Percentiles rank a stretch among this genome's conserved stretches.
phyloP scores from a whole-genome alignment of 1,140 invertebrate genomes.

The Dendroctonus valens region DNA sequence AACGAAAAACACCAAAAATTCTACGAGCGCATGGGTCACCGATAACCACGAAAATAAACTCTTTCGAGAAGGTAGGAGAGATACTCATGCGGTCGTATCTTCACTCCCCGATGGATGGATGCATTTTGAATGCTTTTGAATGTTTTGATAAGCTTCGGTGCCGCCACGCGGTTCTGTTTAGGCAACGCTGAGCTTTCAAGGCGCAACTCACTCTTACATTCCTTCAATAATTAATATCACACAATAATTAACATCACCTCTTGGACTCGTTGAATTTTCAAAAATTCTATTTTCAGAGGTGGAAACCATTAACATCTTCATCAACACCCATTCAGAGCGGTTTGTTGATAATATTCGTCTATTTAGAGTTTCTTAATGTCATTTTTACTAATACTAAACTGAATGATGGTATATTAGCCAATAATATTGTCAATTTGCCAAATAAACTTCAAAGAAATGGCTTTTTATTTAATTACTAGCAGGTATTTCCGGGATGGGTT shows the following conservation, averaged over 20 bases:
- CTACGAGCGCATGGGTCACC: conserved; percentile 6
- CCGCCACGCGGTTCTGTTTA: conserved; percentile 11
- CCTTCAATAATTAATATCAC: conserved; percentile 22
- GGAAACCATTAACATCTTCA: too few relatives aligned
- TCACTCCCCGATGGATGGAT: conserved; percentile 26
- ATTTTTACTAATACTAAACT: too few relatives aligned
- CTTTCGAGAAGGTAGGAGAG: conserved; percentile 12
- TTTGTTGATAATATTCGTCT: too few relatives aligned
- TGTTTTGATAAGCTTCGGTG: conserved; percentile 15
- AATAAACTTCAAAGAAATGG: too few relatives aligned
- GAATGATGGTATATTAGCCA: too few relatives aligned
- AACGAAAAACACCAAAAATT: conserved; percentile 6
- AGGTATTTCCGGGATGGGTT: too few relatives aligned
- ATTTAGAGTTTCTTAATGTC: too few relatives aligned
- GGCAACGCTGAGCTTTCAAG: conserved; percentile 10
- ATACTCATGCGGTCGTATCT: conserved; percentile 13
- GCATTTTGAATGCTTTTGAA: conserved; percentile 26
- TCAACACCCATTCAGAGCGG: too few relatives aligned
- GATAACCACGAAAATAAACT: conserved; percentile 12
- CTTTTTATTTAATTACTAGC: too few relatives aligned
- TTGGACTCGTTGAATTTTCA: too few relatives aligned
- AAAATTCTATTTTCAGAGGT: too few relatives aligned
- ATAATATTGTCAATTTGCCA: too few relatives aligned
- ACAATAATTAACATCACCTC: background rate
- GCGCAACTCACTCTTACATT: conserved; percentile 21